phyloP scores from a whole-genome alignment of 2,888 invertebrate species.

The Leistus spinibarbis region DNA sequence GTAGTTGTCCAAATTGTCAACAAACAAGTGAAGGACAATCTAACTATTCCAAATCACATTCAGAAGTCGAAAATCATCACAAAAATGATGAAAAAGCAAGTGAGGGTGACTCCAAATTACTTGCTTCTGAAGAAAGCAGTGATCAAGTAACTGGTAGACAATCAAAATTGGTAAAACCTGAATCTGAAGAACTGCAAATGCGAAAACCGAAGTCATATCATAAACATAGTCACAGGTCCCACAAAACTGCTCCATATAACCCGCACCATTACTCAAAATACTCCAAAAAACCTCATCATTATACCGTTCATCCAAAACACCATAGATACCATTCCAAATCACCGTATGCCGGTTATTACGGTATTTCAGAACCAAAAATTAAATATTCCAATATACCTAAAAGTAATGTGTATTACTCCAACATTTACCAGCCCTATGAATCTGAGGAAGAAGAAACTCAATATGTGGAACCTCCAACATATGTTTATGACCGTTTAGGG shows the following conservation, averaged over 20 bases:
- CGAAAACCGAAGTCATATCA: background rate
- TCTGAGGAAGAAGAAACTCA: background rate
- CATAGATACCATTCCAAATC: background rate
- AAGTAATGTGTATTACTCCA: background rate
- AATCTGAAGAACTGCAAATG: background rate
- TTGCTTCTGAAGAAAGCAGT: background rate
- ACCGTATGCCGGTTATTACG: background rate
- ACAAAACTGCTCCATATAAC: background rate
- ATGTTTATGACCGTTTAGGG: conserved; percentile 46
- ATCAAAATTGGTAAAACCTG: background rate
- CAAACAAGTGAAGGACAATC: background rate
- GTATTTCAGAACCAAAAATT: background rate
- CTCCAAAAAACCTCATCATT: background rate
- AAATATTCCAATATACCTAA: background rate
- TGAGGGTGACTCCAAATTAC: too few relatives aligned
- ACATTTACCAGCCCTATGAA: background rate
- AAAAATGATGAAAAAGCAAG: background rate
- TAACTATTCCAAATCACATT: background rate
- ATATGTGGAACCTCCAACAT: conserved; percentile 16
- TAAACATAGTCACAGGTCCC: background rate
- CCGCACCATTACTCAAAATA: background rate
- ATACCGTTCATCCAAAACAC: background rate
- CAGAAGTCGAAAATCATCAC: too few relatives aligned
- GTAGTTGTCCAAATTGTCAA: background rate
- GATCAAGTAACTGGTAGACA: background rate